Evolutionary conservation across 2,797 vertebrate genomes (phyloP).

Genomic region (Aythya fuligula): DNA sequence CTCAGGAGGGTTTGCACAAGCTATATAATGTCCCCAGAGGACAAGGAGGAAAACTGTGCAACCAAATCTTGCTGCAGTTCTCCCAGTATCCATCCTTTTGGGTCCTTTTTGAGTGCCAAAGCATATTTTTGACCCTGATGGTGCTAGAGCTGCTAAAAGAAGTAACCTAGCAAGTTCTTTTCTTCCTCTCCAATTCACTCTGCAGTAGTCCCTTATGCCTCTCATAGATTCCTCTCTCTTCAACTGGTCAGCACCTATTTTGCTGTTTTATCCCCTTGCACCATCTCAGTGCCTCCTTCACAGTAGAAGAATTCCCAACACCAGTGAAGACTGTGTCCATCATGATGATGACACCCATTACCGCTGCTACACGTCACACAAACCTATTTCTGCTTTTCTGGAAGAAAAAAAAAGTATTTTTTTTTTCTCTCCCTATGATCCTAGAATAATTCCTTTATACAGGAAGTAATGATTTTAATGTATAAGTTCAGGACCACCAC

Average conservation of each 20-base stretch:
- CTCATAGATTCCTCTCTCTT: background rate
- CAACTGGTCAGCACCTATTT: no score
- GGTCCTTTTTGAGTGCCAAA: background rate
- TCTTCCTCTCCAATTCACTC: background rate
- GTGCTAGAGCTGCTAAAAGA: background rate
- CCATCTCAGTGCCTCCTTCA: rapidly evolving
- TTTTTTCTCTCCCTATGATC: background rate
- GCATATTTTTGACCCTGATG: background rate
- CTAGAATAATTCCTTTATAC: background rate
- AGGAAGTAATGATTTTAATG: background rate
- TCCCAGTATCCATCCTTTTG: background rate
- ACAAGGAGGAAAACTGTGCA: background rate
- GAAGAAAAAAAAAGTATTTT: background rate
- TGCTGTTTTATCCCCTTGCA: background rate
- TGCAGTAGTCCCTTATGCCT: background rate
- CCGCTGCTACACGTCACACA: background rate
- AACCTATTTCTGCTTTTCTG: background rate
- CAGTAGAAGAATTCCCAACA: background rate
- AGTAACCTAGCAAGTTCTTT: background rate
- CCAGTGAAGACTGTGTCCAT: background rate
- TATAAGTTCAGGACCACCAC: background rate
- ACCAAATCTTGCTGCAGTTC: background rate
- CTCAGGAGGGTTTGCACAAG: rapidly evolving
- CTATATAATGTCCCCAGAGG: background rate
- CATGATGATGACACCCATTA: background rate